Conservation (phyloP, 2,888 invertebrate species). For the Mesochorus sp. region DNA sequence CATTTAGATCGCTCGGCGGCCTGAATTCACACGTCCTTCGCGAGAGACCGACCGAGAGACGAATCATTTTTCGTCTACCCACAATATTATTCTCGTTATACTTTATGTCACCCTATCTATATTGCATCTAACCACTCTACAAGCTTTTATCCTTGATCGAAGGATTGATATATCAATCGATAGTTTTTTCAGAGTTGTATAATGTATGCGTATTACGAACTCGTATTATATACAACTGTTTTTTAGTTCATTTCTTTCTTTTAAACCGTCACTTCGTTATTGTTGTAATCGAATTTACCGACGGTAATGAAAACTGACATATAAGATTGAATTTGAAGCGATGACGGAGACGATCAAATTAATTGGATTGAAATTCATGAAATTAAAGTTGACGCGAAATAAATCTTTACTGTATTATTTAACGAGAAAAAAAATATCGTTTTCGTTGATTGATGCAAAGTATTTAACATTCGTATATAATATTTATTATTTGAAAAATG, state of each 20-base stretch:
- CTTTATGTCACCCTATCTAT: not conserved
- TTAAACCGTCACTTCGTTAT: not conserved
- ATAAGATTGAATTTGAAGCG: not conserved
- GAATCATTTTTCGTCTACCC: conserved; percentile 40
- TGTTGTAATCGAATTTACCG: not conserved
- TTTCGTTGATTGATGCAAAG: not conserved
- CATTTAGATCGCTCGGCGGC: conserved; percentile 30
- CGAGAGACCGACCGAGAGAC: too few species aligned
- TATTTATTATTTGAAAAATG: not conserved
- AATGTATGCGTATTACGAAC: too few species aligned
- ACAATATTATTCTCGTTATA: conserved; percentile 16
- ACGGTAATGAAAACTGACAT: not conserved
- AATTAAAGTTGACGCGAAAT: not conserved
- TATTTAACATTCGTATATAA: not conserved
- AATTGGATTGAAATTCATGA: not conserved
- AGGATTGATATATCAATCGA: not conserved
- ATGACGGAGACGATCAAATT: not conserved
- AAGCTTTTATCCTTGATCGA: not conserved
- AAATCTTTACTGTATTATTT: not conserved
- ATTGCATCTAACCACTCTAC: not conserved
- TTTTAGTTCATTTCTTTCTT: too few species aligned
- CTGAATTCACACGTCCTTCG: conserved; percentile 57
- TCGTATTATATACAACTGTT: not conserved
- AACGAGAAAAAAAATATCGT: not conserved
- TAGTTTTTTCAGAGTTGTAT: not conserved